phyloP scores from a whole-genome alignment of 2,797 vertebrate species.

The Babyrousa celebensis region DNA sequence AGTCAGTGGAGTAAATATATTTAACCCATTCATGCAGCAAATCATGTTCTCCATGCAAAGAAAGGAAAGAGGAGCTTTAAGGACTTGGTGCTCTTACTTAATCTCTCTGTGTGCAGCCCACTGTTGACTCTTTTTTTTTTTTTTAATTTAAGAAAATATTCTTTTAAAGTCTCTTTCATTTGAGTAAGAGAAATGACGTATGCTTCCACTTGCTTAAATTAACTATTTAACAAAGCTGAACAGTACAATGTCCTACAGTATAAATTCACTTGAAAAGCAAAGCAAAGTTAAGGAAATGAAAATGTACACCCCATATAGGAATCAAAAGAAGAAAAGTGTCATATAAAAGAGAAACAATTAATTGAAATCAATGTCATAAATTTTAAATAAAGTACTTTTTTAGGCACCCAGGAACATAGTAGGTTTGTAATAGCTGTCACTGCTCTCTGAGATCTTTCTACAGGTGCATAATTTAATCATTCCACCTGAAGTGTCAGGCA shows the following conservation, averaged over 20 bases:
- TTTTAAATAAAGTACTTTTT: conserved; percentile 79
- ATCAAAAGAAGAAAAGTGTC: conserved; percentile 71
- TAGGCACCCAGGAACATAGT: conserved; percentile 82
- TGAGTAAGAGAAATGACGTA: conserved; percentile 26
- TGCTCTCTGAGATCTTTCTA: conserved; percentile 87
- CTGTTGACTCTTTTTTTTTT: background rate
- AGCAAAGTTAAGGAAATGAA: conserved; percentile 58
- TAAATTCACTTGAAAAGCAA: conserved; percentile 60
- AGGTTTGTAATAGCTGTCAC: conserved; percentile 89
- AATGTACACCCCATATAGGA: background rate
- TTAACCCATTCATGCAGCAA: background rate
- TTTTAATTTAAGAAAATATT: conserved; percentile 8
- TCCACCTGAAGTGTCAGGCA: conserved; percentile 89
- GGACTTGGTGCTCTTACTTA: background rate
- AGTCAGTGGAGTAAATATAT: background rate
- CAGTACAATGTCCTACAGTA: background rate
- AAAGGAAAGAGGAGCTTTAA: background rate
- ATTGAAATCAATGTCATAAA: conserved; percentile 81
- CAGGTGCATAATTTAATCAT: conserved; percentile 91
- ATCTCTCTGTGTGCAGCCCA: background rate
- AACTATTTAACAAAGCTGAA: conserved; percentile 3
- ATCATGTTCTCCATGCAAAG: background rate
- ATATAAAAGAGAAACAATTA: conserved; percentile 76
- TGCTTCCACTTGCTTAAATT: background rate
- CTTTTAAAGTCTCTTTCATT: background rate